Conservation (phyloP, 2,888 invertebrate genomes). For the Lepidochrysops patricia region DNA sequence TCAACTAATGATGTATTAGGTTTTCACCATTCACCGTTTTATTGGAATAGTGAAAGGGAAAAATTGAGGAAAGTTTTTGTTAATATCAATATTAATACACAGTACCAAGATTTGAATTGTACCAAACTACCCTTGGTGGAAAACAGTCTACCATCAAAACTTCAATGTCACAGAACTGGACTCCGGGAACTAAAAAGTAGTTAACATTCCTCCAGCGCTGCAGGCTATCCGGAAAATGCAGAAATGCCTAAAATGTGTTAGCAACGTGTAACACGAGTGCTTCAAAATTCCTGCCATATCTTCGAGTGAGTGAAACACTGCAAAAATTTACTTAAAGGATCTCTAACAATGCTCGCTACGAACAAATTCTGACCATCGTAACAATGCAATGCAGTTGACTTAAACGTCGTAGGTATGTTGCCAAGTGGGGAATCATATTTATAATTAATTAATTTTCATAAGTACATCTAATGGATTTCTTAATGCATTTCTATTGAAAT, state of each 20-base stretch:
- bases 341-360: background rate
- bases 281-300: slow-evolving; percentile 4
- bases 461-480: too few species aligned
- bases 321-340: background rate
- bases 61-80: too few species aligned
- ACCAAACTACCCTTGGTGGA: too few species aligned
- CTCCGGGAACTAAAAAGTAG: background rate
- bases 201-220: background rate
- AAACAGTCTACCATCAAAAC: too few species aligned
- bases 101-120: too few species aligned
- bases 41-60: too few species aligned
- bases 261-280: background rate
- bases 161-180: background rate
- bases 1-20: too few species aligned
- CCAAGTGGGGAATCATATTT: too few species aligned
- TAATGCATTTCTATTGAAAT: too few species aligned
- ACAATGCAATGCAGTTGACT: background rate
- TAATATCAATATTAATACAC: background rate
- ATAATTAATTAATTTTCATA: too few species aligned
- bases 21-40: background rate
- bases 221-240: background rate
- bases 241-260: slow-evolving; percentile 6
- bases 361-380: background rate
- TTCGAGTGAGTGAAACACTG: background rate
- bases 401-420: background rate